Percentiles rank a stretch among this genome's conserved stretches.
Conservation (phyloP, 2,113 vertebrate species). For the Scophthalmus maximus region DNA sequence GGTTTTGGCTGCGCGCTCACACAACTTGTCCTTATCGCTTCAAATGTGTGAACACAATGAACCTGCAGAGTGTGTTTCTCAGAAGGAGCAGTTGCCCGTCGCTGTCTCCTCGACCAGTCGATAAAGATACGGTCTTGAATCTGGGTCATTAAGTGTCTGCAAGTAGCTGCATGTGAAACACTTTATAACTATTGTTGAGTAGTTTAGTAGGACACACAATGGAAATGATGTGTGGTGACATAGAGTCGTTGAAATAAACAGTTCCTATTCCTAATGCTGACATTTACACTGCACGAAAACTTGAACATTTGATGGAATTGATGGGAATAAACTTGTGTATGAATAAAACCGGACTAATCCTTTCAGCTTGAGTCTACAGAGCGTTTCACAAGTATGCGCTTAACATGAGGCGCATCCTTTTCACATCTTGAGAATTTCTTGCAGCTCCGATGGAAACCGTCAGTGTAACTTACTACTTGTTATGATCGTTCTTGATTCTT, state of each 20-base stretch:
- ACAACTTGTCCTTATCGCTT: constrained; percentile 9
- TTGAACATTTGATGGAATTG: too few relatives aligned
- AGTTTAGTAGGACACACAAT: constrained; percentile 2
- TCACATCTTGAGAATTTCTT: background rate
- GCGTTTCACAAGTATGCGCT: too few relatives aligned
- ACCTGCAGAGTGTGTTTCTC: constrained; percentile 17
- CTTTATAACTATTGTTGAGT: background rate
- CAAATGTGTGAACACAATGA: background rate
- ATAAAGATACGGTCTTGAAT: constrained; percentile 2
- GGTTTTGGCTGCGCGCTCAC: constrained; percentile 9
- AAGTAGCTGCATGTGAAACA: background rate
- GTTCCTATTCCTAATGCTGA: too few relatives aligned
- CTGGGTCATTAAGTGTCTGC: background rate
- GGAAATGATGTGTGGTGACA: background rate
- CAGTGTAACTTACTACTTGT: background rate
- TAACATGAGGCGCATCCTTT: too few relatives aligned
- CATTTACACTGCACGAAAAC: too few relatives aligned
- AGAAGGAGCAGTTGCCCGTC: constrained; percentile 1
- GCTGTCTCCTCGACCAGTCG: background rate
- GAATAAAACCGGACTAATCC: too few relatives aligned
- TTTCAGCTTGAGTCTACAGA: background rate
- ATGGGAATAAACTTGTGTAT: too few relatives aligned
- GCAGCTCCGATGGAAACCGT: constrained; percentile 22
- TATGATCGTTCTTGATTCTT: constrained; percentile 13
- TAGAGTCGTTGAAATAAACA: too few relatives aligned